A percentile compares a stretch with the other conserved stretches of the same genome.
Conservation (phyloP, 2,797 vertebrate genomes). For the Tokudaia muenninki region DNA sequence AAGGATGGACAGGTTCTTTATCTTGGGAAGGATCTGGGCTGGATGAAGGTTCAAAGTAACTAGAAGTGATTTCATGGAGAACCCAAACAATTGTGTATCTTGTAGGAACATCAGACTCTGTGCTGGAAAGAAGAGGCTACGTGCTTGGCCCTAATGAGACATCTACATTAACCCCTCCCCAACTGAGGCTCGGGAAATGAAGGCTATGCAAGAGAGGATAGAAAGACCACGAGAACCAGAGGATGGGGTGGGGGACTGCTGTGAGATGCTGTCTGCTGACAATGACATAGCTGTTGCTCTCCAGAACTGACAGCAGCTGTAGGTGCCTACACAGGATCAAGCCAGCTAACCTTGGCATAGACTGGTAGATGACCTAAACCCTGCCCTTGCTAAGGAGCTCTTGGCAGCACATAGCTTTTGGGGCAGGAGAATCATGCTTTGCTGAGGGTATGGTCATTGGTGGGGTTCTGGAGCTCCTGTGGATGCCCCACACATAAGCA, state of each 20-base stretch:
- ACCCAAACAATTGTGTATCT: not conserved
- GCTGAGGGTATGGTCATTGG: not conserved
- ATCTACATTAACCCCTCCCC: not conserved
- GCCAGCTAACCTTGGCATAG: too few relatives aligned
- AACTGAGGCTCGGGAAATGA: not conserved
- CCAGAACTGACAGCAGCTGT: too few relatives aligned
- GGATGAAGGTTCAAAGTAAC: rapidly evolving
- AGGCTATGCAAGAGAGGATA: not conserved
- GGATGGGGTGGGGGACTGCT: too few relatives aligned
- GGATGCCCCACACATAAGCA: not conserved
- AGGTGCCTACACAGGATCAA: too few relatives aligned
- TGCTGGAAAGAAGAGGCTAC: not conserved
- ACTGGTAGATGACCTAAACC: not conserved
- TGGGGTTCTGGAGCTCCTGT: not conserved
- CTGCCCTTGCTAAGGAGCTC: not conserved
- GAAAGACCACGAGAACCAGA: not conserved
- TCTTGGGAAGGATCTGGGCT: not conserved
- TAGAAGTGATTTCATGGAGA: not conserved
- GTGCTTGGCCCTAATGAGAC: not conserved
- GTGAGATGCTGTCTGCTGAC: not conserved
- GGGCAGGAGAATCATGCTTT: not conserved
- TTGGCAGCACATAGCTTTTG: not conserved
- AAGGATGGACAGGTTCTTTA: not conserved
- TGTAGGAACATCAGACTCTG: not conserved
- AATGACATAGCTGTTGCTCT: too few relatives aligned